Conservation (phyloP, 2,888 invertebrate genomes). For the Lissocephala sabroskyi region DNA sequence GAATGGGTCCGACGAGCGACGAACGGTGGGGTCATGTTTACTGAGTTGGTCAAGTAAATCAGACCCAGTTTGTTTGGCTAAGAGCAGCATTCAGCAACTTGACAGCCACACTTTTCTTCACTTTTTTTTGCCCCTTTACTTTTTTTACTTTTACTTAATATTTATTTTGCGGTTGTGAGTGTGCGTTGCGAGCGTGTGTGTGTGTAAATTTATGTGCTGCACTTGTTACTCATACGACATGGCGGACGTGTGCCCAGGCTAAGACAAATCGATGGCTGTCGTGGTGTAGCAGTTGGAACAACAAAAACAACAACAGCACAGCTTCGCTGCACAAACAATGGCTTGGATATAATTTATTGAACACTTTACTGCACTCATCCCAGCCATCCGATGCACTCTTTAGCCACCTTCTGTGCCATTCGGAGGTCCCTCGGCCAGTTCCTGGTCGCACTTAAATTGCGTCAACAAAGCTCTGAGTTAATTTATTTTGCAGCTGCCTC, state of each 20-base stretch:
- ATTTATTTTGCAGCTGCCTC: neutral
- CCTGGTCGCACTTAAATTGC: neutral
- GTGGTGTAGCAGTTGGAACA: constrained; percentile 18
- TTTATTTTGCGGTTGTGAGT: constrained; percentile 33
- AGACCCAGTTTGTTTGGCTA: neutral
- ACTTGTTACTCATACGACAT: constrained; percentile 58
- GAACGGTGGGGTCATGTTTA: too few relatives aligned
- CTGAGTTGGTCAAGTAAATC: neutral
- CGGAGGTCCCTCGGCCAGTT: neutral
- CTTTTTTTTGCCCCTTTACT: constrained; percentile 1
- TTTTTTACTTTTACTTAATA: constrained; percentile 22
- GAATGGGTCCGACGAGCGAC: too few relatives aligned
- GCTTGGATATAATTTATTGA: constrained; percentile 38
- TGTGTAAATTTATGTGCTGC: constrained; percentile 40
- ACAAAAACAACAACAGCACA: constrained; percentile 8
- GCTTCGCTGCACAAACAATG: constrained; percentile 25
- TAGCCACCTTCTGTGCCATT: too few relatives aligned
- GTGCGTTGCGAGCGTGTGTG: constrained; percentile 14
- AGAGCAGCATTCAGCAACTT: neutral
- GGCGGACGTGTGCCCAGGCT: constrained; percentile 31
- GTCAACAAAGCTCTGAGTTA: constrained; percentile 2
- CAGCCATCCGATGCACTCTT: too few relatives aligned
- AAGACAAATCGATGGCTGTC: constrained; percentile 50
- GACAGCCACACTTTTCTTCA: neutral
- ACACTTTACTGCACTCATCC: constrained; percentile 23